These are phyloP conservation scores for Nematopogon swammerdamellus DNA, from an alignment of 2,888 invertebrate species.

Conservation along the genomic window DNA sequence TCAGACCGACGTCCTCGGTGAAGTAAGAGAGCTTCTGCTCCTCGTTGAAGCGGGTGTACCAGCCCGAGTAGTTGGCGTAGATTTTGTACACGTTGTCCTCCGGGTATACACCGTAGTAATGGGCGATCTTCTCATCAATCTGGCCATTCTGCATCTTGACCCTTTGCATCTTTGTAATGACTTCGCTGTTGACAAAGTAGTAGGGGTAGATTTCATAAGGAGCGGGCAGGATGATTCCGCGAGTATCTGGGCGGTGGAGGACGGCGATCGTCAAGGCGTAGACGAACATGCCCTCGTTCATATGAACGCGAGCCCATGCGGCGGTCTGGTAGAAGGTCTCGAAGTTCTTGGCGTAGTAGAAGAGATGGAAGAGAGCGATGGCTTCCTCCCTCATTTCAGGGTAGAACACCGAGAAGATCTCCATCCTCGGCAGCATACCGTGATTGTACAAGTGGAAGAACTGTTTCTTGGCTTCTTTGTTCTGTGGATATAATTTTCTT, in stretches of 20 bases:
- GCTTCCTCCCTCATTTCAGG: constrained; percentile 44
- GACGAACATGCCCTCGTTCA: constrained; percentile 62
- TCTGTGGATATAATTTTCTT: constrained; percentile 20
- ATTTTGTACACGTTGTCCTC: constrained; percentile 42
- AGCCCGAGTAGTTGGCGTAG: constrained; percentile 59
- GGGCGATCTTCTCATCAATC: constrained; percentile 23
- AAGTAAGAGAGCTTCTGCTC: constrained; percentile 64
- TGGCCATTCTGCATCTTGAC: constrained; percentile 36
- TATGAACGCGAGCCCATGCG: constrained; percentile 50
- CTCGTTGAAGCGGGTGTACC: constrained; percentile 45
- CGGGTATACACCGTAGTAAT: constrained; percentile 32
- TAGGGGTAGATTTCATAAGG: constrained; percentile 67
- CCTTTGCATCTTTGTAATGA: constrained; percentile 39
- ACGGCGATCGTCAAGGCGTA: constrained; percentile 60
- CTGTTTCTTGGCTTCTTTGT: constrained; percentile 37
- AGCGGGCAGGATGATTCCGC: constrained; percentile 59
- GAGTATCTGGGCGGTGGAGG: constrained; percentile 55
- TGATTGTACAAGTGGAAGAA: constrained; percentile 35
- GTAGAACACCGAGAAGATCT: constrained; percentile 49
- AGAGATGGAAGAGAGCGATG: constrained; percentile 50
- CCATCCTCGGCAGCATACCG: constrained; percentile 44
- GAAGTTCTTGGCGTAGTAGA: constrained; percentile 60
- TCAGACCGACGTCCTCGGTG: constrained; percentile 67
- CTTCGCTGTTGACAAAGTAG: constrained; percentile 59
- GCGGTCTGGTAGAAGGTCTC: constrained; percentile 58